These are phyloP conservation scores for Anthopleura sola DNA, from an alignment of 64 coral and sea anemone species.

Conservation along the genomic window DNA sequence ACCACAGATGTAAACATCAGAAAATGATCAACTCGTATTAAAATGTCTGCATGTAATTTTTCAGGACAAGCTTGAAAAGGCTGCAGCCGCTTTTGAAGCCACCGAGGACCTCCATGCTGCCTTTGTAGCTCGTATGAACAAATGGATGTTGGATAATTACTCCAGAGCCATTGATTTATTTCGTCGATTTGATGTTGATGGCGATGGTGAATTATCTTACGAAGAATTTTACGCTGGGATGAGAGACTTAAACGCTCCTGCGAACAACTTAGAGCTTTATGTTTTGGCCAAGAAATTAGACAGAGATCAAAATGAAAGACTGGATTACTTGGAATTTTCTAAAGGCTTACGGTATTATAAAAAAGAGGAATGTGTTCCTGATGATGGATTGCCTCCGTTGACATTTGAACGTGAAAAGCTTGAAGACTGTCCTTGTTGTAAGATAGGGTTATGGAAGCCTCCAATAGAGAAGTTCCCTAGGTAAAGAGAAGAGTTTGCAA, in stretches of 20 bases:
- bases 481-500: no score
- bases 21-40: neutral
- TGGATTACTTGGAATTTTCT: conserved; percentile 96
- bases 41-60: neutral
- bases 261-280: conserved; percentile 94
- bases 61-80: conserved; percentile 90
- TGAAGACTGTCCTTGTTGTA: conserved; percentile 95
- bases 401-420: conserved; percentile 92
- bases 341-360: conserved; percentile 93
- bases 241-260: conserved; percentile 93
- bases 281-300: conserved; percentile 92
- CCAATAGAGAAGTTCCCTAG: conserved; percentile 79
- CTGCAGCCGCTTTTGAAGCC: conserved; percentile 78
- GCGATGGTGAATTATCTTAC: conserved; percentile 87
- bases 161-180: conserved; percentile 92
- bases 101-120: conserved; percentile 88
- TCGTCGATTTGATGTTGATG: conserved; percentile 91
- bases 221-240: conserved; percentile 99
- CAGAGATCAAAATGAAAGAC: conserved; percentile 71
- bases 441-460: conserved; percentile 90
- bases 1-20: neutral
- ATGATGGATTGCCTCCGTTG: conserved; percentile 72
- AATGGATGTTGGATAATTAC: conserved; percentile 96
- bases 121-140: conserved; percentile 92
- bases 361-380: conserved; percentile 64